These are phyloP conservation scores for Alouatta palliata DNA, from an alignment of 2,113 vertebrate species.

Conservation along the genomic window DNA sequence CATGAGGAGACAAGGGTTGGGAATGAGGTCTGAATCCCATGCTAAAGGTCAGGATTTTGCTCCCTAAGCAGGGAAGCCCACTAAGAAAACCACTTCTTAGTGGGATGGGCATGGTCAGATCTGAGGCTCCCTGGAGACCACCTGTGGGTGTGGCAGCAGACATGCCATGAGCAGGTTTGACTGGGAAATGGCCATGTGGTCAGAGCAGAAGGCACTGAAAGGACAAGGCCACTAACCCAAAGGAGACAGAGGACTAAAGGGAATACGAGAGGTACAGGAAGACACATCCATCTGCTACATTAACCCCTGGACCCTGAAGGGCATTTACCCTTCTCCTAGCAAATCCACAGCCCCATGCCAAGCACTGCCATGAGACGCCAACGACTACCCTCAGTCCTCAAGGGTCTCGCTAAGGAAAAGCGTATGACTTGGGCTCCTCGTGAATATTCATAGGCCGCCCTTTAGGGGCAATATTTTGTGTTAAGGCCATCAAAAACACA, in stretches of 20 bases:
- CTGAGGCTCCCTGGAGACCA: neutral
- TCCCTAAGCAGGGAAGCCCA: neutral
- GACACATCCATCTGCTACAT: neutral
- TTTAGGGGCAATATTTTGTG: neutral
- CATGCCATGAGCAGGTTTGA: neutral
- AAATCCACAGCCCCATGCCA: neutral
- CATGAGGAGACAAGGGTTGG: neutral
- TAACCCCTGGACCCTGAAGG: neutral
- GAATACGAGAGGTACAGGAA: neutral
- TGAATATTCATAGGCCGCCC: neutral
- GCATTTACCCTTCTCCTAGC: neutral
- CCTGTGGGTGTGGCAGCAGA: neutral
- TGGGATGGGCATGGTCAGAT: neutral
- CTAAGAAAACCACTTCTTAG: neutral
- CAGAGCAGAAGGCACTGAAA: neutral
- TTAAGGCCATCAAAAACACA: conserved; percentile 16
- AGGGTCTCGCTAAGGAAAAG: neutral
- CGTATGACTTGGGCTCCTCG: neutral
- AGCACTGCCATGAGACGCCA: neutral
- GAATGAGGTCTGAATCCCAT: neutral
- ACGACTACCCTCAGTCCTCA: neutral
- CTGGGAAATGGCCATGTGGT: neutral
- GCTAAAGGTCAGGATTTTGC: neutral
- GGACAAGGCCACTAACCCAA: neutral
- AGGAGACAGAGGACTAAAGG: neutral